Conservation (phyloP, 2,113 vertebrate genomes). For the Grallaria varia region DNA sequence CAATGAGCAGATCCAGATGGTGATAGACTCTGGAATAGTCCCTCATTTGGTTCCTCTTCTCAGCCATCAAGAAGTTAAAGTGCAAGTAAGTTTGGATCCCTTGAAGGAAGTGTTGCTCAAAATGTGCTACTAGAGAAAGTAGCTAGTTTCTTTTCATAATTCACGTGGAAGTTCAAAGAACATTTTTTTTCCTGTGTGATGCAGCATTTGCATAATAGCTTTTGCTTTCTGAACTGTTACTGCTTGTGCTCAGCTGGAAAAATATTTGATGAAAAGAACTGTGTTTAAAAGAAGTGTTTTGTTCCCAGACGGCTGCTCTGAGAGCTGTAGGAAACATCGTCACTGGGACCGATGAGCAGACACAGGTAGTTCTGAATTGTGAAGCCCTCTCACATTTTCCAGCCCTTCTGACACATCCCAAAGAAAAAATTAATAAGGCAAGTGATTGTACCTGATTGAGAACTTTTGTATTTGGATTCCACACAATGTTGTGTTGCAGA, state of each 20-base stretch:
- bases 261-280: not conserved
- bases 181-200: no score
- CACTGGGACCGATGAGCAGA: conserved; percentile 98
- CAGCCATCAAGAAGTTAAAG: conserved; percentile 99
- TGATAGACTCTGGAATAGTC: conserved; percentile 97
- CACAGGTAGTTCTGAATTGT: conserved; percentile 97
- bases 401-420: conserved; percentile 94
- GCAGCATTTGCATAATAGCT: not conserved
- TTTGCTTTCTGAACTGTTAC: not conserved
- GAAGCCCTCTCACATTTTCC: conserved; percentile 96
- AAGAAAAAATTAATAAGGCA: conserved; percentile 99
- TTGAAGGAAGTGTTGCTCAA: not conserved
- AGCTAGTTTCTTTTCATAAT: not conserved
- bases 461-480: fast-evolving
- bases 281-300: not conserved
- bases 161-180: not conserved
- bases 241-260: not conserved
- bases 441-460: not conserved
- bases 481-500: fast-evolving
- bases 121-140: not conserved
- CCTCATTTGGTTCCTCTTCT: conserved; percentile 96
- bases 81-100: conserved; percentile 81
- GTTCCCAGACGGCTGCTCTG: conserved; percentile 90
- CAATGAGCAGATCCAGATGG: conserved; percentile 99
- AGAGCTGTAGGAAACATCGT: conserved; percentile 98